phyloP scores from a whole-genome alignment of 2,797 vertebrate genomes.

The Dicrostonyx torquatus region DNA sequence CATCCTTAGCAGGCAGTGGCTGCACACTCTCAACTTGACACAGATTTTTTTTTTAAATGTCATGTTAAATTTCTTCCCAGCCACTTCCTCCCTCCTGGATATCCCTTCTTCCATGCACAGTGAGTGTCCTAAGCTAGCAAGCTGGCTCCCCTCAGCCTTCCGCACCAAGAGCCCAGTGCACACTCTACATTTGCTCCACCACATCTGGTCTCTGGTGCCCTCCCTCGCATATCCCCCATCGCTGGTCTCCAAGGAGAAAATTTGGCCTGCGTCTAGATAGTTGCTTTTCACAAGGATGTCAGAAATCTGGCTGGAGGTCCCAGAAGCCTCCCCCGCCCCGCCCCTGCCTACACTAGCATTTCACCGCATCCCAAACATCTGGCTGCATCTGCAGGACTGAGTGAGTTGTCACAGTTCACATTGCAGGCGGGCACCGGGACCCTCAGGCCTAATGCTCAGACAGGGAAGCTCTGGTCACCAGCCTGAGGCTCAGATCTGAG shows the following conservation, averaged over 20 bases:
- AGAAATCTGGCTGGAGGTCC: conserved; percentile 34
- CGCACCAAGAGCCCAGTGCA: neutral
- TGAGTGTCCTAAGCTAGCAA: neutral
- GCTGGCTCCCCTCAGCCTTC: neutral
- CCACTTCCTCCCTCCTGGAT: neutral
- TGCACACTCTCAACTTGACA: neutral
- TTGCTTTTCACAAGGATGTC: neutral
- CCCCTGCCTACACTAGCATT: neutral
- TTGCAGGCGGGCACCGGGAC: rapidly evolving
- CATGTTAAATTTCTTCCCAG: neutral
- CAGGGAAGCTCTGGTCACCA: neutral
- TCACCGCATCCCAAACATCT: neutral
- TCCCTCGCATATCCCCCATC: neutral
- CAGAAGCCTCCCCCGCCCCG: neutral
- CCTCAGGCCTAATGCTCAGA: rapidly evolving
- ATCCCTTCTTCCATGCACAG: no score
- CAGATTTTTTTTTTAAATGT: neutral
- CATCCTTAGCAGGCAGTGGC: neutral
- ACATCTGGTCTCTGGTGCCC: neutral
- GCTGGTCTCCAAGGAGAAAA: neutral
- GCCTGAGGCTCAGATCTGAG: neutral
- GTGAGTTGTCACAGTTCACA: neutral
- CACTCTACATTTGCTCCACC: neutral
- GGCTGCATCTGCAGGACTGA: neutral
- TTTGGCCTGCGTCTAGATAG: neutral